A percentile compares a stretch with the other conserved stretches of the same genome.
Evolutionary conservation across 2,113 vertebrate species (phyloP).

Genomic region (Podocnemis expansa): DNA sequence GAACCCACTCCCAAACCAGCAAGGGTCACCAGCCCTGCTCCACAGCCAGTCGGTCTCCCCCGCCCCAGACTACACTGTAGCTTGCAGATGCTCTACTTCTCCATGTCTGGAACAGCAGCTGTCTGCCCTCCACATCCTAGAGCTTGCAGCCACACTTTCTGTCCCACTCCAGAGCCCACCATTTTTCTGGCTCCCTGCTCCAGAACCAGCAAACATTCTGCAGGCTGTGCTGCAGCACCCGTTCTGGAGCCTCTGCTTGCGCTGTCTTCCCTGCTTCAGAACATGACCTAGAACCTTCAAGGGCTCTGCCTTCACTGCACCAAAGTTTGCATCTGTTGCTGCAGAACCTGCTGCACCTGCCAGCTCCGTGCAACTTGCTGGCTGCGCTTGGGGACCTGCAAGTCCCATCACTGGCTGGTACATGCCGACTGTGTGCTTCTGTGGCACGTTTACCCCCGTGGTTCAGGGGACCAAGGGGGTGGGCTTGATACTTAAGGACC

Average conservation of each 20-base stretch:
- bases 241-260: neutral
- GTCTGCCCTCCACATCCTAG: neutral
- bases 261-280: neutral
- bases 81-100: neutral
- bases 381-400: fast-evolving
- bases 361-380: neutral
- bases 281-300: neutral
- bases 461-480: no score
- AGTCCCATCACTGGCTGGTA: neutral
- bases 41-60: neutral
- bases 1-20: neutral
- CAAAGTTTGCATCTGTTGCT: no score
- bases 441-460: neutral
- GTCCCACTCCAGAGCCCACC: neutral
- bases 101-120: neutral
- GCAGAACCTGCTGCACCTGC: neutral
- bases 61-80: neutral
- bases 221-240: neutral
- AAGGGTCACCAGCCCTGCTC: neutral
- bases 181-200: no score
- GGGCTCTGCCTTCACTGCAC: no score
- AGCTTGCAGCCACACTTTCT: neutral
- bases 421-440: neutral
- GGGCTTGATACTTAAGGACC: no score
- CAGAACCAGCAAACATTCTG: neutral